Conservation (phyloP, 1,140 invertebrate genomes). For the Colletes gigas region DNA sequence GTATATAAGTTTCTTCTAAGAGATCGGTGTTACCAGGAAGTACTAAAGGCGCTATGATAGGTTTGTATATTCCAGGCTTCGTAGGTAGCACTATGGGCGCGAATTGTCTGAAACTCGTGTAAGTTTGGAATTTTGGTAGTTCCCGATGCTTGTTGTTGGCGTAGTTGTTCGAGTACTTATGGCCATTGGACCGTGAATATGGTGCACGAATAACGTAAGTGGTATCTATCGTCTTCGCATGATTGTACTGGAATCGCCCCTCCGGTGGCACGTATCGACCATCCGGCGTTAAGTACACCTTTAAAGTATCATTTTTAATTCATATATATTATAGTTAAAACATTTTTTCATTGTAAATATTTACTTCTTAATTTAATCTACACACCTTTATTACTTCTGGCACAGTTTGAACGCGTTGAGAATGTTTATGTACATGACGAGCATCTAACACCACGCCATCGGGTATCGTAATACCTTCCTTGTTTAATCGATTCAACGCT, state of each 20-base stretch:
- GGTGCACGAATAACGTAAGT: slow-evolving; percentile 79
- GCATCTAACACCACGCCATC: slow-evolving; percentile 83
- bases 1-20: slow-evolving; percentile 49
- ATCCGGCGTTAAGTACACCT: slow-evolving; percentile 75
- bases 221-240: slow-evolving; percentile 76
- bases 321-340: background rate
- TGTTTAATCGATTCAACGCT: slow-evolving; percentile 84
- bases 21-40: slow-evolving; percentile 57
- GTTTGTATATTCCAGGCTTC: slow-evolving; percentile 63
- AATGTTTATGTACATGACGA: slow-evolving; percentile 72
- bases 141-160: slow-evolving; percentile 46
- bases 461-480: slow-evolving; percentile 84
- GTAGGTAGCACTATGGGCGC: slow-evolving; percentile 35
- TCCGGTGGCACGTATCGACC: slow-evolving; percentile 77
- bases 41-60: slow-evolving; percentile 66
- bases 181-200: slow-evolving; percentile 47
- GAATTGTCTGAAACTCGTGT: slow-evolving; percentile 61
- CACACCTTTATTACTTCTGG: slow-evolving; percentile 74
- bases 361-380: background rate
- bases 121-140: slow-evolving; percentile 61
- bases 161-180: slow-evolving; percentile 34
- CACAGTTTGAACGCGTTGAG: slow-evolving; percentile 66
- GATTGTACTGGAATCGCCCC: slow-evolving; percentile 72
- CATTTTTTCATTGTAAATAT: no score
- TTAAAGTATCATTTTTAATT: background rate